Evolutionary conservation across 1,140 invertebrate species (phyloP).

Genomic region (Trypoxylus dichotomus): DNA sequence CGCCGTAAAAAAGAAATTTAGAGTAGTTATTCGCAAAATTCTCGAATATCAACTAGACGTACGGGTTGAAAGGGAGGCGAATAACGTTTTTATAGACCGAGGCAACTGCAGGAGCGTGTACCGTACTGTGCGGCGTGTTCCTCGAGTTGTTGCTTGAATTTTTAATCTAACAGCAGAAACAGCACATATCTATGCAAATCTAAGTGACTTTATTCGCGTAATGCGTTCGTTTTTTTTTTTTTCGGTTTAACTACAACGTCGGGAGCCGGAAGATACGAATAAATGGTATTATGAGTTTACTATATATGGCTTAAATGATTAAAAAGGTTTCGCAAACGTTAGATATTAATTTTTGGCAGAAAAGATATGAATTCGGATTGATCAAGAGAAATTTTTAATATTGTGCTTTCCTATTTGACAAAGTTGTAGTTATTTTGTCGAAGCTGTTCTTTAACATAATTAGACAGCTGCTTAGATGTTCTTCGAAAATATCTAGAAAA

Average conservation of each 20-base stretch:
- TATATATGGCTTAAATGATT: too few relatives aligned
- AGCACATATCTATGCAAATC: neutral
- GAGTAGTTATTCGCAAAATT: slow-evolving; percentile 4
- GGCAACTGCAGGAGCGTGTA: neutral
- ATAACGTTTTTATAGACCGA: slow-evolving; percentile 6
- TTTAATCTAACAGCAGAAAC: neutral
- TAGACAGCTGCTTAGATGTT: too few relatives aligned
- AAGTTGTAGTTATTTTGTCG: too few relatives aligned
- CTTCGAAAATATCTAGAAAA: too few relatives aligned
- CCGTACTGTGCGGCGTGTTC: neutral
- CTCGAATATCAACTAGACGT: neutral
- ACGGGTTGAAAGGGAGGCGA: neutral
- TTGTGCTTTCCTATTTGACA: too few relatives aligned
- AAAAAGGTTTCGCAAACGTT: too few relatives aligned
- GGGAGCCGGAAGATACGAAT: neutral
- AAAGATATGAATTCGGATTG: too few relatives aligned
- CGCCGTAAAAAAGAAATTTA: slow-evolving; percentile 15
- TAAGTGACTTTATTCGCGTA: neutral
- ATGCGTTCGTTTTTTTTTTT: neutral
- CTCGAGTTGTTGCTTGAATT: neutral
- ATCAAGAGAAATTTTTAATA: too few relatives aligned
- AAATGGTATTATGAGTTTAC: too few relatives aligned
- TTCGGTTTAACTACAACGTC: neutral
- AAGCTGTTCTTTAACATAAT: too few relatives aligned
- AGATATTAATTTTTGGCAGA: too few relatives aligned